Evolutionary conservation across 2,797 vertebrate genomes (phyloP).

Genomic region (Betta splendens): DNA sequence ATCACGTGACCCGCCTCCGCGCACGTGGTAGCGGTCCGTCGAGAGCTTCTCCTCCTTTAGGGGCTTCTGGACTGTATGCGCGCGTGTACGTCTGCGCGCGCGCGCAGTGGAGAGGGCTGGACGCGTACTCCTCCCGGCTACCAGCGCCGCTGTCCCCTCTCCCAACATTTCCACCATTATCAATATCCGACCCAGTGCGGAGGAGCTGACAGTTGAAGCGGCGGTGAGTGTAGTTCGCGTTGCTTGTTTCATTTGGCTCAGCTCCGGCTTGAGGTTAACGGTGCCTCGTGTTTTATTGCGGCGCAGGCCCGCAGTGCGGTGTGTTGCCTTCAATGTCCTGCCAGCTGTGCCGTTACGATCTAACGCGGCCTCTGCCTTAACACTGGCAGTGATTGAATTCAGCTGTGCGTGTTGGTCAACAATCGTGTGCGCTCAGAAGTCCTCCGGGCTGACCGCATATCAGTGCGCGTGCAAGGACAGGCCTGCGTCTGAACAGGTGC

Average conservation of each 20-base stretch:
- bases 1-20: not conserved
- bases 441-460: slow-evolving; percentile 11
- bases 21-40: not conserved
- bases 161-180: slow-evolving; percentile 27
- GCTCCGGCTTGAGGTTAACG: slow-evolving; percentile 23
- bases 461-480: slow-evolving; percentile 15
- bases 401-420: not conserved
- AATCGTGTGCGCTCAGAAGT: not conserved
- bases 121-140: not conserved
- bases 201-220: not conserved
- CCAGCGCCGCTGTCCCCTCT: slow-evolving; percentile 1
- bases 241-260: too few species aligned
- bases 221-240: slow-evolving; percentile 54
- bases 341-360: slow-evolving; percentile 2
- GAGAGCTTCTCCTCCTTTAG: slow-evolving; percentile 26
- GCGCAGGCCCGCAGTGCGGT: slow-evolving; percentile 28
- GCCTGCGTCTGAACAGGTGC: slow-evolving; percentile 65
- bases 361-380: not conserved
- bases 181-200: not conserved
- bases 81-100: too few species aligned
- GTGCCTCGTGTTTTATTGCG: slow-evolving; percentile 12
- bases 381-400: not conserved
- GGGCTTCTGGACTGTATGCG: slow-evolving; percentile 33
- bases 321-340: slow-evolving; percentile 4
- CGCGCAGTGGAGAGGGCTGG: slow-evolving; percentile 32